Evolutionary conservation across 2,797 vertebrate species (phyloP).

Genomic region (Mus caroli): DNA sequence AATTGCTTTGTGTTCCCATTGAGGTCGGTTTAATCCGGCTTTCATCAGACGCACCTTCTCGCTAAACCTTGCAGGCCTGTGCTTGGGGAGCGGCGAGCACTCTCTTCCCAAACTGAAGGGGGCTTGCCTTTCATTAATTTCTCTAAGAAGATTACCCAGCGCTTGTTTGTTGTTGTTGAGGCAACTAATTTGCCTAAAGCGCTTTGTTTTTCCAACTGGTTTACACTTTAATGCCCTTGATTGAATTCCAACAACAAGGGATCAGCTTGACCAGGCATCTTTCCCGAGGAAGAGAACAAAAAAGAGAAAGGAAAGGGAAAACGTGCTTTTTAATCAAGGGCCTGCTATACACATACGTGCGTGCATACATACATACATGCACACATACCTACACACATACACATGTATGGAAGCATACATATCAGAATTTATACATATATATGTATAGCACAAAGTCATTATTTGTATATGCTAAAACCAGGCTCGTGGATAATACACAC

Average conservation of each 20-base stretch:
- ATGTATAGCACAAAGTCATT: background rate
- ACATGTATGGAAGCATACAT: no score
- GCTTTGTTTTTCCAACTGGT: constrained; percentile 99
- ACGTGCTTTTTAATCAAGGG: constrained; percentile 74
- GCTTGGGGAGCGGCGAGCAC: constrained; percentile 92
- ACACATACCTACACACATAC: background rate
- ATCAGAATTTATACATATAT: background rate
- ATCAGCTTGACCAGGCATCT: constrained; percentile 95
- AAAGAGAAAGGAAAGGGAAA: constrained; percentile 81
- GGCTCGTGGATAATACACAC: background rate
- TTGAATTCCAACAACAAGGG: constrained; percentile 96
- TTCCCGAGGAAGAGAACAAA: constrained; percentile 84
- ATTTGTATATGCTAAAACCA: background rate
- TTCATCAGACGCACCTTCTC: constrained; percentile 96
- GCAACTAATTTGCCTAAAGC: constrained; percentile 99
- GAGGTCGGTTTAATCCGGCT: constrained; percentile 96
- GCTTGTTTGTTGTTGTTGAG: constrained; percentile 99
- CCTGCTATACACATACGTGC: background rate
- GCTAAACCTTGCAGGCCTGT: constrained; percentile 95
- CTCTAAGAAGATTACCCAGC: constrained; percentile 98
- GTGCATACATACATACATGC: background rate
- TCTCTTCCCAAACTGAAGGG: constrained; percentile 88
- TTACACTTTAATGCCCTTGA: constrained; percentile 99
- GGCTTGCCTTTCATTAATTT: constrained; percentile 97
- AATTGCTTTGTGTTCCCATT: constrained; percentile 95